Conservation (phyloP, 2,888 invertebrate species). For the Dorcus hopei region DNA sequence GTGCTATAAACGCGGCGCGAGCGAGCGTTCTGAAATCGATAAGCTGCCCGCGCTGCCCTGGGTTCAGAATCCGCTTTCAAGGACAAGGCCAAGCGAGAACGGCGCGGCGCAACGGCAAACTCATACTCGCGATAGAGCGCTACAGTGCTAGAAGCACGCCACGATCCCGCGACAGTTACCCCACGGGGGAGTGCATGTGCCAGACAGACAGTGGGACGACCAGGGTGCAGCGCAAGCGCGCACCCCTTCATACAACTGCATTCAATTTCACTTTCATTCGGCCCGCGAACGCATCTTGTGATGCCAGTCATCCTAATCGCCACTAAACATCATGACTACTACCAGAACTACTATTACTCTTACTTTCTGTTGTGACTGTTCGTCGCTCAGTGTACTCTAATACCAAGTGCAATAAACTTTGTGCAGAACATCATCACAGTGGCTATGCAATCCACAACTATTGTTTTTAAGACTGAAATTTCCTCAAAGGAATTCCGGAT, state of each 20-base stretch:
- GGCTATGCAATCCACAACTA: slow-evolving; percentile 42
- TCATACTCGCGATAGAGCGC: slow-evolving; percentile 33
- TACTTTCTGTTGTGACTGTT: slow-evolving; percentile 7
- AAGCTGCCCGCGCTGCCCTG: slow-evolving; percentile 40
- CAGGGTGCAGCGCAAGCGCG: slow-evolving; percentile 29
- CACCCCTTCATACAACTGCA: slow-evolving; percentile 37
- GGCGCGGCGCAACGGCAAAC: slow-evolving; percentile 16
- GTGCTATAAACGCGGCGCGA: slow-evolving; percentile 15
- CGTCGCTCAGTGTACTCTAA: slow-evolving; percentile 3
- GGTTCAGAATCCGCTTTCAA: slow-evolving; percentile 53
- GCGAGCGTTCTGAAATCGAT: slow-evolving; percentile 45
- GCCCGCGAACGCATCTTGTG: slow-evolving; percentile 41
- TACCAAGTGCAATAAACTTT: slow-evolving; percentile 12
- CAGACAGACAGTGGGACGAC: slow-evolving; percentile 59
- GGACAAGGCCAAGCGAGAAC: slow-evolving; percentile 58
- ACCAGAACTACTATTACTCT: slow-evolving; percentile 28
- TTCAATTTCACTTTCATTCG: slow-evolving; percentile 51
- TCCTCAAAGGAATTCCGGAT: slow-evolving; percentile 41
- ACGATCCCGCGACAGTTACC: slow-evolving; percentile 15
- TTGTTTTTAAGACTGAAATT: slow-evolving; percentile 44
- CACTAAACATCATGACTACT: not conserved
- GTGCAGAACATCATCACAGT: not conserved
- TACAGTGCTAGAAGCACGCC: slow-evolving; percentile 2
- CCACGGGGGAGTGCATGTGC: slow-evolving; percentile 51
- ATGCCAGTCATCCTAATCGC: slow-evolving; percentile 39